phyloP scores from a whole-genome alignment of 2,888 invertebrate genomes.

The Drosophila anceps region DNA sequence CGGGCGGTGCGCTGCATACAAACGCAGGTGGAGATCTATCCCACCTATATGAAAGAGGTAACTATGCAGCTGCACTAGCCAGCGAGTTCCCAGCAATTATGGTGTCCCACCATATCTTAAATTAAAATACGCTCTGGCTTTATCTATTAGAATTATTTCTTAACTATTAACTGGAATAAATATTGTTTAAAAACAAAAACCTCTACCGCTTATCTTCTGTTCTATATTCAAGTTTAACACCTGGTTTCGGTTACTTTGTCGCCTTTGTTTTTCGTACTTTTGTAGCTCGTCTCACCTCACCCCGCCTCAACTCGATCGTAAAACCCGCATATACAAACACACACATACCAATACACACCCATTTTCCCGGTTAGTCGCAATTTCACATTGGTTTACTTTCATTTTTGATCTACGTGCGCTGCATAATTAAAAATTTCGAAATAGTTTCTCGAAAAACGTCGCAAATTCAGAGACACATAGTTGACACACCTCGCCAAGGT shows the following conservation, averaged over 20 bases:
- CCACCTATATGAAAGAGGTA: constrained; percentile 85
- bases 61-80: constrained; percentile 83
- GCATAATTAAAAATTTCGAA: constrained; percentile 69
- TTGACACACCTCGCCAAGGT: constrained; percentile 67
- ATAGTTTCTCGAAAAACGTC: constrained; percentile 58
- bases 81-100: constrained; percentile 26
- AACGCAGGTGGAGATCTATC: constrained; percentile 84
- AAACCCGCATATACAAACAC: constrained; percentile 19
- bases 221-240: constrained; percentile 46
- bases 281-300: constrained; percentile 12
- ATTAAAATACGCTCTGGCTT: constrained; percentile 34
- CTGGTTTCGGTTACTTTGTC: constrained; percentile 47
- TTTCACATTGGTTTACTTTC: constrained; percentile 77
- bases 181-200: constrained; percentile 24
- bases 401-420: constrained; percentile 74
- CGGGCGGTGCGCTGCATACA: constrained; percentile 83
- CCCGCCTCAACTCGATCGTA: constrained; percentile 18
- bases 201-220: constrained; percentile 34
- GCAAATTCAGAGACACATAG: constrained; percentile 41
- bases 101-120: constrained; percentile 28
- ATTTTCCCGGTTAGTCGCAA: constrained; percentile 55
- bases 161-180: constrained; percentile 74
- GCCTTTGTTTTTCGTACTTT: constrained; percentile 21
- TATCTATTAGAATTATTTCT: constrained; percentile 50
- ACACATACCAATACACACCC: constrained; percentile 16